These are phyloP conservation scores for Plebejus melissa DNA, from an alignment of 2,888 invertebrate species.

Conservation along the genomic window DNA sequence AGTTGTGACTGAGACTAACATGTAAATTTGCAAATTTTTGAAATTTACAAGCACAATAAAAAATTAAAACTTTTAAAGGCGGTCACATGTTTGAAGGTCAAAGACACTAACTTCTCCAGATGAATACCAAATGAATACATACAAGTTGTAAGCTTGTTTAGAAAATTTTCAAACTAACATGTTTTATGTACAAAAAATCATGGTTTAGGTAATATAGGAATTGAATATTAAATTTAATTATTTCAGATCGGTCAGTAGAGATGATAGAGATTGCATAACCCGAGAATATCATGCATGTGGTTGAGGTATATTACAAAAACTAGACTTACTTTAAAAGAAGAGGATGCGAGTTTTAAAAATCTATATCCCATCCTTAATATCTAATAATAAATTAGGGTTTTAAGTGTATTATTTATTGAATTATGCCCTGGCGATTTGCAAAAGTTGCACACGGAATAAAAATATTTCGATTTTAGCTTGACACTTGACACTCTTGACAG, in stretches of 20 bases:
- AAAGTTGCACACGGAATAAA: slow-evolving; percentile 23
- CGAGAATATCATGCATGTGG: slow-evolving; percentile 23
- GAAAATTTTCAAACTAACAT: background rate
- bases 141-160: slow-evolving; percentile 4
- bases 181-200: background rate
- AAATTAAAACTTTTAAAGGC: slow-evolving; percentile 33
- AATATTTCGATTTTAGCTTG: slow-evolving; percentile 29
- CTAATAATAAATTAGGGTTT: slow-evolving; percentile 32
- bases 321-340: slow-evolving; percentile 62
- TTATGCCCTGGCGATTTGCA: slow-evolving; percentile 52
- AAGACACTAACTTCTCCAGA: slow-evolving; percentile 33
- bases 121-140: background rate
- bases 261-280: slow-evolving; percentile 37
- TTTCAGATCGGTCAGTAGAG: background rate
- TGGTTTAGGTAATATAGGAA: background rate
- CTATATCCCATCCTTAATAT: slow-evolving; percentile 62
- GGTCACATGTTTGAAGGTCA: slow-evolving; percentile 73
- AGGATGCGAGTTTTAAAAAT: slow-evolving; percentile 65
- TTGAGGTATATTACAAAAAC: slow-evolving; percentile 27
- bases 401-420: slow-evolving; percentile 33
- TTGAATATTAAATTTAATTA: background rate
- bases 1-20: background rate
- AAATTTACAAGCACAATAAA: background rate
- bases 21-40: background rate
- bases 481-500: slow-evolving; percentile 36